A percentile compares a stretch with the other conserved stretches of the same genome.
Evolutionary conservation across 37 sponge, comb jelly and placozoan genomes (phyloP).

Genomic region (Bolinopsis microptera): DNA sequence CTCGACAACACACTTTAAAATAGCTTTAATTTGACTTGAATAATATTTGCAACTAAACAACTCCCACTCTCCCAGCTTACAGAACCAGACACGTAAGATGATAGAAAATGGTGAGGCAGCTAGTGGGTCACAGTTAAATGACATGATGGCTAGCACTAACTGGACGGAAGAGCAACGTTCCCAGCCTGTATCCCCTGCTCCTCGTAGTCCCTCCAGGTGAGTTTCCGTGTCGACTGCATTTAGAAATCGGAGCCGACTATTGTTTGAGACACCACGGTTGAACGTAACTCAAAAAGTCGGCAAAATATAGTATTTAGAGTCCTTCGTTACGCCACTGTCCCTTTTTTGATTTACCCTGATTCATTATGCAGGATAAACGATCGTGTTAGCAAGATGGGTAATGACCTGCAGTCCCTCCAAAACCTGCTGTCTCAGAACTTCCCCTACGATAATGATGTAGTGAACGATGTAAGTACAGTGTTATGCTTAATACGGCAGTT

Average conservation of each 20-base stretch:
- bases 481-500: too few species aligned
- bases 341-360: too few species aligned
- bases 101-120: conserved; percentile 43
- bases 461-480: neutral
- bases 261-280: too few species aligned
- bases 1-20: neutral
- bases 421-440: conserved; percentile 38
- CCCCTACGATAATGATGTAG: neutral
- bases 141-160: neutral
- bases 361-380: conserved; percentile 12
- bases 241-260: too few species aligned
- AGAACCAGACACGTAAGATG: conserved; percentile 22
- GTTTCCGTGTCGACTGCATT: too few species aligned
- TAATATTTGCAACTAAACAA: conserved; percentile 16
- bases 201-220: conserved; percentile 23
- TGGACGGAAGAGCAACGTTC: neutral
- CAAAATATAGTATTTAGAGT: too few species aligned
- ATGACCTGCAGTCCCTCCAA: conserved; percentile 14
- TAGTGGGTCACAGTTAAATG: neutral
- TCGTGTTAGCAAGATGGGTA: neutral
- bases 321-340: too few species aligned
- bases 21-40: neutral
- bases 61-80: neutral
- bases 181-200: conserved; percentile 15
- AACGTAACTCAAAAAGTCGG: too few species aligned